Conservation (phyloP, 2,888 invertebrate genomes). For the Pecten maximus region DNA sequence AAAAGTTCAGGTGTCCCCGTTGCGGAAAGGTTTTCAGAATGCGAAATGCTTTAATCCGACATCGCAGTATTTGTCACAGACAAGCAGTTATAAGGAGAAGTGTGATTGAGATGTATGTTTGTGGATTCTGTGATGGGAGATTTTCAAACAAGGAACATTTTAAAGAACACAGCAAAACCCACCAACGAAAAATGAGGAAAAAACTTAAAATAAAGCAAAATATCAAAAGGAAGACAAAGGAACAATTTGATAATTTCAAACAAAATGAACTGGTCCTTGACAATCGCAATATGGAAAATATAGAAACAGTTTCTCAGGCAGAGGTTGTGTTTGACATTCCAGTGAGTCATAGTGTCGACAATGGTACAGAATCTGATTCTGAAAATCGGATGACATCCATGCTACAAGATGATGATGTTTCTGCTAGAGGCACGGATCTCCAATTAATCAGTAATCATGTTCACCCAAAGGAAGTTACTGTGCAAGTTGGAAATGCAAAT, state of each 20-base stretch:
- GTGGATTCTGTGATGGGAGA: conserved; percentile 15
- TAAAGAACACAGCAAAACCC: conserved; percentile 21
- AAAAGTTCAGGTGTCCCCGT: background rate
- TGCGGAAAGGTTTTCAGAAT: background rate
- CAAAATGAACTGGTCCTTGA: background rate
- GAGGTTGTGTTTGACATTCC: background rate
- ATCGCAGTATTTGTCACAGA: background rate
- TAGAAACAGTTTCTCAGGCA: background rate
- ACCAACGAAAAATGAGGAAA: conserved; percentile 13
- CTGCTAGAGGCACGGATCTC: background rate
- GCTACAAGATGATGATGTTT: background rate
- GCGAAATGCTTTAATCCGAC: background rate
- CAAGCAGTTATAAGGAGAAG: background rate
- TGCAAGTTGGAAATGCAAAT: background rate
- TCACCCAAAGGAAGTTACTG: background rate
- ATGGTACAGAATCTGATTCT: background rate
- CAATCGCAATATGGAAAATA: background rate
- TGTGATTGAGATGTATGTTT: conserved; percentile 5
- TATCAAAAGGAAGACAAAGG: background rate
- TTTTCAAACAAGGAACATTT: conserved; percentile 17
- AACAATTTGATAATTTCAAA: background rate
- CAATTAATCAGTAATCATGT: background rate
- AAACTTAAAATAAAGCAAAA: background rate
- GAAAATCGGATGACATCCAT: background rate
- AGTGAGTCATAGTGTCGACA: background rate